Base-by-base conservation (phyloP, 2,113 vertebrate genomes). In the Podarcis raffonei region DNA sequence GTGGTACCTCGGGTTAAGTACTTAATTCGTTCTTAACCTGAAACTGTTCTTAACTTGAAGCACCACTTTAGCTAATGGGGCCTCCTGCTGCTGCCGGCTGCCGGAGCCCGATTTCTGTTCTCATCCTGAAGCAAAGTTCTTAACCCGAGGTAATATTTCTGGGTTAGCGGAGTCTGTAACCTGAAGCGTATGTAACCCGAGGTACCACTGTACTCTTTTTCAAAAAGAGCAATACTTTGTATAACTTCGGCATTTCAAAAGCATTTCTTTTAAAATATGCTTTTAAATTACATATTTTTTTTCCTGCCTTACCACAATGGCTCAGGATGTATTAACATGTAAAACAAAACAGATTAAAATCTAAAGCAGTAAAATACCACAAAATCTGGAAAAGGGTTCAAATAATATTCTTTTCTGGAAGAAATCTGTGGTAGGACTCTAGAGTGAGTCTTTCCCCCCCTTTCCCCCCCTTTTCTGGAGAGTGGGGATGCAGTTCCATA, bases 231-330 rank as follows among this genome's bases (percentile, higher is more conserved):
- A 89, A 66, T 75, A 30, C 7, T 83, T 48, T 0, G 0, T 86
- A 39, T 90, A 91, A 48, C 72, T 92, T 80, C 15, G 13, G 53
- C 37, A 22, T 87, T 82, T 75, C 84, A 27, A 13, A 65, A 81
- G 0, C 0, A 68, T 69, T 32, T 71, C 2, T 93, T 88, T 42
- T 23, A 88, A 35, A 76, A 20, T 77, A 87, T 88, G 66, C 25
- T 77, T 75, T 90, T 65, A 27, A 74, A 42, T 84, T 86, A 42
- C 37, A 62, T 3, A 37, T 82, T 62, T 62, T 62, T 62, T 30
- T 18, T 9, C n/a, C 78, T 81, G 16, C 18, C 74, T 23, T 76
- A 22, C 37, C 32, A 18, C 78, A 32, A 15, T 81, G 53, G n/a
- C n/a, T 12, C 48, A 32, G 5, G 30, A 59, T 81, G 16, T 32